Evolutionary conservation across 35 echinoderm and acorn worm genomes (phyloP).

Genomic region (Ptychodera flava): DNA sequence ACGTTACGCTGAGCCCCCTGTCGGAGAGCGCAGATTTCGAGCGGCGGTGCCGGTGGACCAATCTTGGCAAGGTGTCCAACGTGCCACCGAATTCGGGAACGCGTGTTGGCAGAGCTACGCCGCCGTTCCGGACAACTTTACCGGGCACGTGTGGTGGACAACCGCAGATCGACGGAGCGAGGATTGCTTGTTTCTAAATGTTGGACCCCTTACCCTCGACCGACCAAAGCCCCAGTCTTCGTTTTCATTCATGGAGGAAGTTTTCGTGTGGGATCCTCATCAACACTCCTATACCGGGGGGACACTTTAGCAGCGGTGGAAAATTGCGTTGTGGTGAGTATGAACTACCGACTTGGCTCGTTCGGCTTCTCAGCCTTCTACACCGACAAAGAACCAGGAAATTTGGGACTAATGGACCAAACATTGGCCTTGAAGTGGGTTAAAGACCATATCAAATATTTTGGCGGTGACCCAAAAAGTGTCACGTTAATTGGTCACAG

Average conservation of each 20-base stretch:
- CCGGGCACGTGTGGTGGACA: constrained; percentile 73
- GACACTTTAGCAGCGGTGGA: constrained; percentile 54
- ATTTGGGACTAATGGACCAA: constrained; percentile 81
- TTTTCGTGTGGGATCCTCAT: constrained; percentile 52
- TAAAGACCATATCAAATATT: constrained; percentile 62
- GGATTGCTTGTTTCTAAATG: constrained; percentile 83
- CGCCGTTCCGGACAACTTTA: constrained; percentile 31
- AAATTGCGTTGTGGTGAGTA: constrained; percentile 68
- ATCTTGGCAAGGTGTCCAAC: neutral
- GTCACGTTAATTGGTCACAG: constrained; percentile 81
- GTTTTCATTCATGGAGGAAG: constrained; percentile 90
- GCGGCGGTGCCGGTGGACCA: neutral
- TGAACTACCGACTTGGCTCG: constrained; percentile 83
- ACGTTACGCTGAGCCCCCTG: constrained; percentile 26
- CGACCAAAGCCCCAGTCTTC: constrained; percentile 44
- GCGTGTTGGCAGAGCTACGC: constrained; percentile 35
- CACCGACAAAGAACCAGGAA: constrained; percentile 37
- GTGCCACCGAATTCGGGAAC: constrained; percentile 30
- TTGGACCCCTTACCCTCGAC: constrained; percentile 79
- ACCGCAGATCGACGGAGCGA: constrained; percentile 53
- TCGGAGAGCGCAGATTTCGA: constrained; percentile 8
- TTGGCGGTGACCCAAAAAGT: constrained; percentile 53
- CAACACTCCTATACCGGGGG: constrained; percentile 69
- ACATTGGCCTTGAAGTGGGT: constrained; percentile 64
- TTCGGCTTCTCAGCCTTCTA: constrained; percentile 64